Conservation (phyloP, 2,797 vertebrate species). For the Erethizon dorsatum region DNA sequence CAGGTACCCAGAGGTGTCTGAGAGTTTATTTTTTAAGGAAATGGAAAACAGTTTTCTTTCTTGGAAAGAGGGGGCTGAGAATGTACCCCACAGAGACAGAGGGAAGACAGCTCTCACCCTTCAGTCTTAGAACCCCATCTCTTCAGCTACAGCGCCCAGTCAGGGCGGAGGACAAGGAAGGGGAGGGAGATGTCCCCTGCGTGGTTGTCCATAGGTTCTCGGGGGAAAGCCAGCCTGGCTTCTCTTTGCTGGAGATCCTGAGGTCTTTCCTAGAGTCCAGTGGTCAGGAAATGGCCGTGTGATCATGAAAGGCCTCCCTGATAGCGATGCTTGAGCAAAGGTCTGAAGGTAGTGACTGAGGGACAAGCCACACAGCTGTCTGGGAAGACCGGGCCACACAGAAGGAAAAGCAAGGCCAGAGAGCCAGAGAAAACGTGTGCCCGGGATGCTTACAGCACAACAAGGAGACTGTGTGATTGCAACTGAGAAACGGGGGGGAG, state of each 20-base stretch:
- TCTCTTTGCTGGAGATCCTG: neutral
- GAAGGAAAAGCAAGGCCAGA: neutral
- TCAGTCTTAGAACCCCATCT: neutral
- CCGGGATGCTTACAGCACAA: neutral
- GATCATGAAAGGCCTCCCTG: neutral
- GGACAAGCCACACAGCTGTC: neutral
- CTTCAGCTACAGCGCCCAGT: neutral
- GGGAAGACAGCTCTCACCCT: neutral
- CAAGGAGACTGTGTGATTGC: neutral
- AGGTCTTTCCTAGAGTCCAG: neutral
- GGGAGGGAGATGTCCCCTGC: neutral
- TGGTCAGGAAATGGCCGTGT: neutral
- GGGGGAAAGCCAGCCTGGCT: neutral
- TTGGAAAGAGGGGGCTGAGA: neutral
- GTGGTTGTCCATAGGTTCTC: neutral
- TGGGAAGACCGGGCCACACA: neutral
- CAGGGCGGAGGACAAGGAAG: neutral
- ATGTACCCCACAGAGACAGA: neutral
- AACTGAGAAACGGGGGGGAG: neutral
- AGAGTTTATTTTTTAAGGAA: neutral
- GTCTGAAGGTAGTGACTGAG: neutral
- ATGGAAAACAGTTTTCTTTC: neutral
- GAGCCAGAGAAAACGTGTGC: too few species aligned
- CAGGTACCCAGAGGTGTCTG: neutral
- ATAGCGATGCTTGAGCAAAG: neutral